phyloP scores from a whole-genome alignment of 2,888 invertebrate genomes.

The Brachypalpus laphriformis region DNA sequence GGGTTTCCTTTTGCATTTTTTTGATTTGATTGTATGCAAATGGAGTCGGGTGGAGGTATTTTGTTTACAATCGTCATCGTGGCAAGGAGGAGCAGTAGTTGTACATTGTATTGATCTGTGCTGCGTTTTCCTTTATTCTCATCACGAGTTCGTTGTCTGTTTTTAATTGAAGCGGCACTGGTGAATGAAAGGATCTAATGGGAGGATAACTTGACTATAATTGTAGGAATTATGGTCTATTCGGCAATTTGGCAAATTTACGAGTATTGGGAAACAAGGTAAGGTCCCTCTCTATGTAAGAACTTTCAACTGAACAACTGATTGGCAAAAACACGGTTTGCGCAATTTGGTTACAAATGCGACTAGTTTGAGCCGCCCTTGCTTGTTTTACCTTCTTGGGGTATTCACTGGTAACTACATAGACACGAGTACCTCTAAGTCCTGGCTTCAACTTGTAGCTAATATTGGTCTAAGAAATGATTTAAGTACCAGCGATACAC shows the following conservation, averaged over 20 bases:
- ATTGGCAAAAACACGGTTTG: too few species aligned
- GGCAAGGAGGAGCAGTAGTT: not conserved
- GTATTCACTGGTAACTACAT: too few species aligned
- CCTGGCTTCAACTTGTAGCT: too few species aligned
- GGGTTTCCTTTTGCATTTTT: conserved; percentile 38
- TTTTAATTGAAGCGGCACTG: conserved; percentile 35
- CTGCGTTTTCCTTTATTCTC: conserved; percentile 29
- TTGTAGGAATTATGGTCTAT: not conserved
- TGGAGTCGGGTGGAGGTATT: conserved; percentile 36
- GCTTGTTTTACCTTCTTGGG: too few species aligned
- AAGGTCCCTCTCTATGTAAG: too few species aligned
- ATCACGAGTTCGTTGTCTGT: conserved; percentile 40
- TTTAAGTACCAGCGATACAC: too few species aligned
- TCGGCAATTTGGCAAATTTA: not conserved
- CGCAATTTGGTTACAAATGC: too few species aligned
- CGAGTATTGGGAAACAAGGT: too few species aligned
- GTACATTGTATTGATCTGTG: not conserved
- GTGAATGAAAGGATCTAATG: conserved; percentile 25
- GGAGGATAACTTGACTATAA: not conserved
- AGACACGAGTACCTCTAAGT: too few species aligned
- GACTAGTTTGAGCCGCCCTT: too few species aligned
- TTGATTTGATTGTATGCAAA: conserved; percentile 56
- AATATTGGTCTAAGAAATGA: too few species aligned
- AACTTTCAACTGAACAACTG: too few species aligned
- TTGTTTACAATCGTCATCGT: conserved; percentile 49